Evolutionary conservation across 2,888 invertebrate genomes (phyloP).

Genomic region (Cephalotes varians): DNA sequence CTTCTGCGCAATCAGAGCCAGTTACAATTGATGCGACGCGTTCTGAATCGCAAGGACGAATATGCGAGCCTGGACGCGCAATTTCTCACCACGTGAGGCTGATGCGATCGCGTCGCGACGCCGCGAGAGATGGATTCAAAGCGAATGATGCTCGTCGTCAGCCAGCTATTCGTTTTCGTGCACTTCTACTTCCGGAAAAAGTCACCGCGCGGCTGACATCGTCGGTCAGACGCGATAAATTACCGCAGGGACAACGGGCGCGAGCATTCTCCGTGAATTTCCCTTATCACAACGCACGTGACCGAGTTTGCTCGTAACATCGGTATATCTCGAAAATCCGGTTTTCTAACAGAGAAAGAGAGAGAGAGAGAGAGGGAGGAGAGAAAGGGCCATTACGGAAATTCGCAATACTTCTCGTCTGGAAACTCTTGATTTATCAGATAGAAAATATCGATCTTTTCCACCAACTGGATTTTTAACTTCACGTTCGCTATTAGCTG

Average conservation of each 20-base stretch:
- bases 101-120: background rate
- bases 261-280: conserved; percentile 59
- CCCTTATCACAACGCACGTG: conserved; percentile 64
- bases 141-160: conserved; percentile 42
- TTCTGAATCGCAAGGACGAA: background rate
- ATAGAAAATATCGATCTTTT: background rate
- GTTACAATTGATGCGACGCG: conserved; percentile 19
- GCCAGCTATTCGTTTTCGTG: conserved; percentile 43
- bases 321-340: conserved; percentile 37
- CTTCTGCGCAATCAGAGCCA: background rate
- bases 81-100: background rate
- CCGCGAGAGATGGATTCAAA: conserved; percentile 1
- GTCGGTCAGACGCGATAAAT: conserved; percentile 51
- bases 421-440: background rate
- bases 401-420: background rate
- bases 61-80: background rate
- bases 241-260: conserved; percentile 39
- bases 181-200: conserved; percentile 45
- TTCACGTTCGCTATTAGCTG: background rate
- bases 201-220: conserved; percentile 32
- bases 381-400: background rate
- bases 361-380: background rate
- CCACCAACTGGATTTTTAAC: background rate
- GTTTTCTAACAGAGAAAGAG: background rate
- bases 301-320: conserved; percentile 61